Base-by-base conservation (phyloP, 2,113 vertebrate species). In the Machaerirhynchus nigripectus region DNA sequence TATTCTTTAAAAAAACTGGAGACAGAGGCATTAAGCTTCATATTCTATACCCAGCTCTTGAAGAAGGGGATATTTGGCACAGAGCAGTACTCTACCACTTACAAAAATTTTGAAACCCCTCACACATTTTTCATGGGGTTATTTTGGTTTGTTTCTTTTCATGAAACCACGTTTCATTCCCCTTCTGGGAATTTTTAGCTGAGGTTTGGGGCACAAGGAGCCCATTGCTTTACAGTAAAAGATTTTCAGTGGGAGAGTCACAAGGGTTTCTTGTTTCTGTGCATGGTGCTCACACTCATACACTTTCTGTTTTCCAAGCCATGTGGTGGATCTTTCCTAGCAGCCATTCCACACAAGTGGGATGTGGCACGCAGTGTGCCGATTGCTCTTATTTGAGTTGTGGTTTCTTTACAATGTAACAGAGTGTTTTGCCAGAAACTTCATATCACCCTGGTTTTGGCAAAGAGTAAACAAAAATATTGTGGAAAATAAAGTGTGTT, bases 381-480 rank as follows among this genome's bases (percentile, higher is more conserved):
- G 15, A 0, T 28, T 37, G 1, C 37, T 84, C 7, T 53, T 70
- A 44, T 24, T 28, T 40, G 15, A 4, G 18, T 17, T 63, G 21
- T 49, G 20, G 53, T 69, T 70, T 91, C 56, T 63, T 82, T 56
- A 64, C 7, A 53, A 13, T 6, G 9, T 40, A 71, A 63, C 11
- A 59, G 13, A 49, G 12, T 37, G 11, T 39, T 84, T 88, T 64
- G 18, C 26, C 64, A 33, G 13, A 79, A 61, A 79, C 53, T 87
- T 85, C 31, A 13, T 84, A 57, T 68, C 16, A 18, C 13, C 30
- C 2, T 39, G 26, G 24, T 82, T 75, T 61, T 37, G 5, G 5
- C 23, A 79, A 88, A 90, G 28, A 79, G 2, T 21, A 87, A 95
- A 68, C 21, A 86, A 79, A 95, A 91, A 69, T 20, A 75, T 28